Conservation (phyloP, 2,797 vertebrate genomes). For the Lagorchestes hirsutus region DNA sequence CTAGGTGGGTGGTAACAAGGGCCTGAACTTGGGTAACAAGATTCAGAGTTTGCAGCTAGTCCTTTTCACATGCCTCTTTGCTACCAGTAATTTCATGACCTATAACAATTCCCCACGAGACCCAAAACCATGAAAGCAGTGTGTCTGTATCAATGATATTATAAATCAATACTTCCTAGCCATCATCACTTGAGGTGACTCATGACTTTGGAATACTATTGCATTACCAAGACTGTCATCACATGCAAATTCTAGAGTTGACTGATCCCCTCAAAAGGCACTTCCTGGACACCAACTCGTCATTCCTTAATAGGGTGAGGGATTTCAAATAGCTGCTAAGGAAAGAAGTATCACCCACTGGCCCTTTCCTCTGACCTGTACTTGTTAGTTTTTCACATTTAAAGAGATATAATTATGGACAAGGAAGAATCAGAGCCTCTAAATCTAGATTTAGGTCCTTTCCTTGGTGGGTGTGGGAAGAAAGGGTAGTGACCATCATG, state of each 20-base stretch:
- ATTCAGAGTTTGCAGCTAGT: not conserved
- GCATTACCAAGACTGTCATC: accelerated
- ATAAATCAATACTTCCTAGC: not conserved
- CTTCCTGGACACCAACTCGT: not conserved
- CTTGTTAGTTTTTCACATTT: not conserved
- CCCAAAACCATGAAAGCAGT: not conserved
- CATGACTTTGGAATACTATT: not conserved
- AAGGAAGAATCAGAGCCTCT: constrained; percentile 9
- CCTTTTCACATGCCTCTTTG: not conserved
- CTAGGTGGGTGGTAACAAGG: not conserved
- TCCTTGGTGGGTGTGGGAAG: not conserved
- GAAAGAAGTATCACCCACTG: not conserved
- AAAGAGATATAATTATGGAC: not conserved
- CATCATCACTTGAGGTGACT: not conserved
- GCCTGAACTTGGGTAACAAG: constrained; percentile 1
- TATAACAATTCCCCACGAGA: not conserved
- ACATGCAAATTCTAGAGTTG: not conserved
- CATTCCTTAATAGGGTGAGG: not conserved
- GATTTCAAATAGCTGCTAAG: constrained; percentile 17
- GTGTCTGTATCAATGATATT: accelerated
- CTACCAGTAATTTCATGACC: not conserved
- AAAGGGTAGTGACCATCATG: not conserved
- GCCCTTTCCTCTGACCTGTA: not conserved
- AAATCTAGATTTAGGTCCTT: not conserved
- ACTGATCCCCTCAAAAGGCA: not conserved